Base-by-base conservation (phyloP, 2,797 vertebrate genomes). In the Anabas testudineus region DNA sequence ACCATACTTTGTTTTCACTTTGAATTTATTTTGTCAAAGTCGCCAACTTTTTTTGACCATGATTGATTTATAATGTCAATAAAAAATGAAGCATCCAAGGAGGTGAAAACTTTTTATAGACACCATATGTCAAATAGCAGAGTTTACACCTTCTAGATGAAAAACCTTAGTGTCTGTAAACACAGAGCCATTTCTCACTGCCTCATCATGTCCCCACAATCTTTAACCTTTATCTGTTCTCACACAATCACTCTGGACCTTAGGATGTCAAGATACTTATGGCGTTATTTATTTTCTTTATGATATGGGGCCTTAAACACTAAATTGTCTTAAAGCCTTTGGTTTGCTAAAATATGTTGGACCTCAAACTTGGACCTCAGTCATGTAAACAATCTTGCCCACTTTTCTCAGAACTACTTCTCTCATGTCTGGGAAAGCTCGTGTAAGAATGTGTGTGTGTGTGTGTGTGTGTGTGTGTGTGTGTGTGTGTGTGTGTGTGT, bases 331-430 rank as follows among this genome's bases (percentile, higher is more conserved):
- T 77, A 19, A 76, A 83, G 70, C 52, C 41, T 34, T 66, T 71
- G 67, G 63, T 49, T 76, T 67, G 84, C 73, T 81, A 89, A 87
- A 93, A 84, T 78, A 85, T 69, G 73, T 78, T 84, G 80, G 89
- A 92, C 92, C 93, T 92, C n/a, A n/a, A 93, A 88, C 88, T 91
- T 78, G 83, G 87, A 92, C 73, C 74, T 63, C 81, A 81, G 73
- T 93, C 75, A 53, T 88, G 74, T 87, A 93, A 94, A 94, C 91
- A 94, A 45, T 60, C 55, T 51, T 86, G 78, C 69, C 83, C 14
- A 41, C 77, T 79, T 80, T 87, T 85, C 87, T 90, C 74, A 85
- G 81, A 87, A 81, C 49, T 55, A 65, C 56, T 58, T 60, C 56
- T 76, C 71, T 81, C 80, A 88, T 78, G 89, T 86, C 89, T 93